These are phyloP conservation scores for Oophaga pumilio DNA, from an alignment of 2,113 vertebrate genomes.

Conservation along the genomic window DNA sequence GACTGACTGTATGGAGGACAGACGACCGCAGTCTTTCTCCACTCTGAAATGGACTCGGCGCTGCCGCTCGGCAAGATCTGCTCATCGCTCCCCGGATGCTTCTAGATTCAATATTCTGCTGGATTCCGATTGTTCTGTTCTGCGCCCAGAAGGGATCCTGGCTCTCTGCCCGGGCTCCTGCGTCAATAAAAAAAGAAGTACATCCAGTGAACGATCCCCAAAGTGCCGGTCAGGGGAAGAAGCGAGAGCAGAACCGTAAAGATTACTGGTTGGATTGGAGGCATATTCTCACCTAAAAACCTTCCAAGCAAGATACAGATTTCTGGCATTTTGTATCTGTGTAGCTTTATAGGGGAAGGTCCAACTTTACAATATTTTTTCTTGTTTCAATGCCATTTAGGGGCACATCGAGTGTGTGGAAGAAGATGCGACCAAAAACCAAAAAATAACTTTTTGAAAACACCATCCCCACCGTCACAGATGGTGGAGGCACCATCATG, in stretches of 20 bases:
- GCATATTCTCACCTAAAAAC: not conserved
- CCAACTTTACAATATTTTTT: too few relatives aligned
- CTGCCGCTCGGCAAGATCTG: not conserved
- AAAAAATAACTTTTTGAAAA: too few relatives aligned
- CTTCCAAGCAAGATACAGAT: too few relatives aligned
- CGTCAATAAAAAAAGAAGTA: not conserved
- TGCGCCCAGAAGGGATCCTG: not conserved
- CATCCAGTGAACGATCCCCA: not conserved
- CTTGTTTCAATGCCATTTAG: too few relatives aligned
- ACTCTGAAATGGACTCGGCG: not conserved
- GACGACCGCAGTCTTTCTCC: too few relatives aligned
- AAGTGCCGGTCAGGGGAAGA: not conserved
- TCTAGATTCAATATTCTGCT: not conserved
- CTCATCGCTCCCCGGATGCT: not conserved
- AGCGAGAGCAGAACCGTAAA: too few relatives aligned
- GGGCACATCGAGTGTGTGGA: too few relatives aligned
- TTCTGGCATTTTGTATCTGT: not conserved
- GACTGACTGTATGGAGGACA: too few relatives aligned
- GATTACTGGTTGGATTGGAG: not conserved
- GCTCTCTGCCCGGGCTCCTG: not conserved
- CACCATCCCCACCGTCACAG: too few relatives aligned
- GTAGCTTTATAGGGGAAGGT: not conserved
- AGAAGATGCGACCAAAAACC: too few relatives aligned
- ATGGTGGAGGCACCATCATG: too few relatives aligned
- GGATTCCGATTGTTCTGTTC: not conserved